Conservation (phyloP, 2,113 vertebrate genomes). For the Coryphaenoides rupestris region DNA sequence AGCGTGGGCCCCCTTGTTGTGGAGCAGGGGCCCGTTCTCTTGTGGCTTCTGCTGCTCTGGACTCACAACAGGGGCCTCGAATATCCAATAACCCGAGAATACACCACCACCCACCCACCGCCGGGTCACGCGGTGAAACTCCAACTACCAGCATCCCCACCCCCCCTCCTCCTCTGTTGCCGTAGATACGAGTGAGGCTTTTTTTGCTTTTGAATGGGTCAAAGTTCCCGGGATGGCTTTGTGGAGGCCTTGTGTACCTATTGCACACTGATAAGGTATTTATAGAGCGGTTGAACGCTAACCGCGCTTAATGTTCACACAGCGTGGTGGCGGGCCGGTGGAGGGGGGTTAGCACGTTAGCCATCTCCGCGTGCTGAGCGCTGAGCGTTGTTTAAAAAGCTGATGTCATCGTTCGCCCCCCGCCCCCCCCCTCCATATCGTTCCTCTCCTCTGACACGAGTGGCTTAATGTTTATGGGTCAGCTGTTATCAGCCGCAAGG, state of each 20-base stretch:
- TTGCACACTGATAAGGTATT: conserved; percentile 6
- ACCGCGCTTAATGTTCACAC: not conserved
- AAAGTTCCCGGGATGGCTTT: conserved; percentile 12
- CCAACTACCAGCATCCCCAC: not conserved
- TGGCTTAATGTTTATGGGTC: conserved; percentile 4
- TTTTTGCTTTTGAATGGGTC: not conserved
- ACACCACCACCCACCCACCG: not conserved
- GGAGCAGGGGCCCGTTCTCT: not conserved
- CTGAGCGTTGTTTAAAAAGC: conserved; percentile 1
- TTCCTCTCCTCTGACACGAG: conserved; percentile 1
- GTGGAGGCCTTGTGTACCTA: conserved; percentile 10
- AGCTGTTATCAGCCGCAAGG: not conserved
- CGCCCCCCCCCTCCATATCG: not conserved
- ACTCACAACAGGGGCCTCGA: not conserved
- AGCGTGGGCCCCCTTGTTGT: not conserved
- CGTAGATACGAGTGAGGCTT: not conserved
- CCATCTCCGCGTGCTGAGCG: not conserved
- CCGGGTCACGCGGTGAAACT: not conserved
- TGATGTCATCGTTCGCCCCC: not conserved
- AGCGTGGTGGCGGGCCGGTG: not conserved
- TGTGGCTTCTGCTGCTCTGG: not conserved
- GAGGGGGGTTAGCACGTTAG: not conserved
- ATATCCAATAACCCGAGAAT: conserved; percentile 10
- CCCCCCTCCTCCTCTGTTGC: not conserved
- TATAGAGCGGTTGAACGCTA: conserved; percentile 1